Conservation (phyloP, 2,888 invertebrate genomes). For the Fabriciana adippe region DNA sequence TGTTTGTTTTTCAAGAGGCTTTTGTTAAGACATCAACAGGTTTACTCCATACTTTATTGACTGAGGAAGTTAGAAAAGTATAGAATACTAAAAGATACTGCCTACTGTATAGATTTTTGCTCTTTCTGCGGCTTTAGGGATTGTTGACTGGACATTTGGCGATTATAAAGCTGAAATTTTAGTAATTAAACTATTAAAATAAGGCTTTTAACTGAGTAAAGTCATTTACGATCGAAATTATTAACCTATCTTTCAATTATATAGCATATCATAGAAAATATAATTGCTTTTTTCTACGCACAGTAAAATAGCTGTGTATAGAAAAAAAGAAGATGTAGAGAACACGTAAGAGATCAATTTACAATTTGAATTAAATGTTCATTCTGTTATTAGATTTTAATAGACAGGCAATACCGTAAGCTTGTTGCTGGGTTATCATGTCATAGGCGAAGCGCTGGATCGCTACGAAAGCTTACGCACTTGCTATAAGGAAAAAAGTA, state of each 20-base stretch:
- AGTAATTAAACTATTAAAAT: too few relatives aligned
- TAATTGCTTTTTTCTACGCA: too few relatives aligned
- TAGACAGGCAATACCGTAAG: conserved; percentile 23
- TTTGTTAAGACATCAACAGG: conserved; percentile 9
- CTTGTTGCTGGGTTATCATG: conserved; percentile 3
- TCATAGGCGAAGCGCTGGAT: conserved; percentile 13
- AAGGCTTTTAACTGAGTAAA: too few relatives aligned
- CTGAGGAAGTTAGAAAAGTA: neutral
- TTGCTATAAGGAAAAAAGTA: neutral
- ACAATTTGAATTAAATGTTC: conserved; percentile 10
- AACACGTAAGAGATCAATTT: conserved; percentile 17
- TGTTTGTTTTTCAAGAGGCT: conserved; percentile 15
- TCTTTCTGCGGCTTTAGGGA: too few relatives aligned
- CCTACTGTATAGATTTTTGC: neutral
- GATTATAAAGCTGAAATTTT: too few relatives aligned
- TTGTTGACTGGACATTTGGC: too few relatives aligned
- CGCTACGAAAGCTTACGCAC: conserved; percentile 1
- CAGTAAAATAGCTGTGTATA: too few relatives aligned
- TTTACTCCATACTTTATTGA: neutral
- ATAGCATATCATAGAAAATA: too few relatives aligned
- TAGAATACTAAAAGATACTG: neutral
- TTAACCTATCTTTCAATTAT: too few relatives aligned
- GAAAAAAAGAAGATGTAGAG: too few relatives aligned
- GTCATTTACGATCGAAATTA: too few relatives aligned
- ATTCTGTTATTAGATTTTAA: conserved; percentile 14